These are phyloP conservation scores for Kobus ellipsiprymnus DNA, from an alignment of 2,113 vertebrate species.

Conservation along the genomic window DNA sequence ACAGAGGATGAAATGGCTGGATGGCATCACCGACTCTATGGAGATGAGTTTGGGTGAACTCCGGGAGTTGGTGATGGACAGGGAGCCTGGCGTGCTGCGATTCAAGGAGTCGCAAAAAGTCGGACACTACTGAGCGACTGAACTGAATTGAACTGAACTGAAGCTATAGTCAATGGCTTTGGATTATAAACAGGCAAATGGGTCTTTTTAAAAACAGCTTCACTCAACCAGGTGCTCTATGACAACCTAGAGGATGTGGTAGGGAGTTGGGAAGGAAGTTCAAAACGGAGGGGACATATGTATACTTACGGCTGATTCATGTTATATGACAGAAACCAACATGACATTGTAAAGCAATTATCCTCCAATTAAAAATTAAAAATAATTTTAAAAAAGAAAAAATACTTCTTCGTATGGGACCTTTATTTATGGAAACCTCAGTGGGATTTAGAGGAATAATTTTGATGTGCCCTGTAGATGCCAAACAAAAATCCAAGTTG, in stretches of 20 bases:
- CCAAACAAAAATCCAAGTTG: not conserved
- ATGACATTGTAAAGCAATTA: not conserved
- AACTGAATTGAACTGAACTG: too few relatives aligned
- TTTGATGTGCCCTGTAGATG: not conserved
- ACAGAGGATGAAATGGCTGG: too few relatives aligned
- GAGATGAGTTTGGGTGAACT: too few relatives aligned
- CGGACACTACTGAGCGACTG: fast-evolving
- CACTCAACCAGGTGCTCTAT: not conserved
- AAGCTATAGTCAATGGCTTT: not conserved
- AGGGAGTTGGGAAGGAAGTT: not conserved
- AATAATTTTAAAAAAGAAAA: not conserved
- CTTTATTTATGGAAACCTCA: not conserved
- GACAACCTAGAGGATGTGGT: not conserved
- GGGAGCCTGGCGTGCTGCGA: too few relatives aligned
- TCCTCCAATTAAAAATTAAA: not conserved
- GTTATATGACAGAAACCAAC: not conserved
- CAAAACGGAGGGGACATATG: not conserved
- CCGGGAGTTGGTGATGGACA: too few relatives aligned
- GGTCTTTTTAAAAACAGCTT: not conserved
- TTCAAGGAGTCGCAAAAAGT: too few relatives aligned
- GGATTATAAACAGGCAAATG: not conserved
- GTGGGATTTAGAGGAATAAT: not conserved
- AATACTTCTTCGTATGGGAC: not conserved
- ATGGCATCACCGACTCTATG: fast-evolving
- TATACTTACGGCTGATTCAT: not conserved